Evolutionary conservation across 2,797 vertebrate genomes (phyloP), one percentile per base, ranked within the genome.

Genomic region (Micromesistius poutassou): DNA sequence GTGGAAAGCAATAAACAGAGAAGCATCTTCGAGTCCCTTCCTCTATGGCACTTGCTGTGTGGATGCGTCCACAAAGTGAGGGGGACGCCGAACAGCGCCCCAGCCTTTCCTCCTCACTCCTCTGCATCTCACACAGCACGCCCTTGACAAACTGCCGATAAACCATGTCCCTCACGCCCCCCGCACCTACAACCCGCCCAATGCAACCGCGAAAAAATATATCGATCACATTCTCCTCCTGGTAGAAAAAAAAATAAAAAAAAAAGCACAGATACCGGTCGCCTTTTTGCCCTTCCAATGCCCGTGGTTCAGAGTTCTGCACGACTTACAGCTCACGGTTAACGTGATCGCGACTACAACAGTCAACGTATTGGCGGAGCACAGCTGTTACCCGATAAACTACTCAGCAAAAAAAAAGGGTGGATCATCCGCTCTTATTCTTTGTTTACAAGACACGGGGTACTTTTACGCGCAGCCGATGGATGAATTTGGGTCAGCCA

Each of bases 61-160:
- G 46, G 46, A 55, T n/a, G 46, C 6, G 22, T 55, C 16, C 46
- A 55, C 46, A 55, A 55, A 19, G 46, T 55, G 46, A 55, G 46
- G 19, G 16, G 19, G 22, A 55, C 46, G 46, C 46, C 19, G 12
- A 55, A 55, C 46, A 55, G 46, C 46, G 46, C 46, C 46, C 46
- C n/a, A 8, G 7, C 6, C 55, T 62, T n/a, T 62, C 55, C 8
- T 5, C 55, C 8, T 68, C 74, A 33, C 80, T 40, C 73, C 83
- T 83, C 14, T 79, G 79, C 84, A 86, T 87, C 55, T 22, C 19
- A 62, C 78, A 87, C 77, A 84, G 81, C 81, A 80, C 75, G 87
- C 85, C 91, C 92, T 93, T 92, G 89, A 92, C 87, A 91, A 78
- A 86, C 79, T 88, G 83, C 89, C 85, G 84, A 81, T 22, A 3